A percentile compares a stretch with the other conserved stretches of the same genome.
These are phyloP conservation scores for Aegotheles bennettii DNA, from an alignment of 2,113 vertebrate species.

Conservation along the genomic window DNA sequence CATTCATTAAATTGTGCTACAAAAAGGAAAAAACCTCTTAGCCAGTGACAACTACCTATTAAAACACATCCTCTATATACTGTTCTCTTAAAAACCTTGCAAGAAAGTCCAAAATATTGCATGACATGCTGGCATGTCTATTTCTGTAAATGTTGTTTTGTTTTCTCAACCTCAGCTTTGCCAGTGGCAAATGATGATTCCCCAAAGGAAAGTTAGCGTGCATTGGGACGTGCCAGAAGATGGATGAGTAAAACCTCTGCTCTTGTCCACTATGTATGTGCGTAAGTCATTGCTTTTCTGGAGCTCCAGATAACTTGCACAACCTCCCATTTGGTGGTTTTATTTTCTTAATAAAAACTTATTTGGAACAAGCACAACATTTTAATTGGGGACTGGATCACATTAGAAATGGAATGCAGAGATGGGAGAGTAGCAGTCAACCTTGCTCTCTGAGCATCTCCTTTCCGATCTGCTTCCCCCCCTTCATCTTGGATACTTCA, in stretches of 20 bases:
- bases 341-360: conserved; percentile 23
- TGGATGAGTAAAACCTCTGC: background rate
- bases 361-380: background rate
- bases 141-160: background rate
- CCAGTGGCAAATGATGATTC: background rate
- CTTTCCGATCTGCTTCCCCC: background rate
- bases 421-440: background rate
- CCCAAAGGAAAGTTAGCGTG: background rate
- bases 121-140: background rate
- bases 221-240: background rate
- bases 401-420: background rate
- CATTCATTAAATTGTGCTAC: background rate
- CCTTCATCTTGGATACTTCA: background rate
- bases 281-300: conserved; percentile 1
- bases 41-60: background rate
- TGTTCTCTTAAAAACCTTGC: background rate
- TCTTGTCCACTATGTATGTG: background rate
- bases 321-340: background rate
- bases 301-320: conserved; percentile 30
- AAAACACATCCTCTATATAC: background rate
- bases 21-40: background rate
- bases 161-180: background rate
- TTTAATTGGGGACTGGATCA: background rate
- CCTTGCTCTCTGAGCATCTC: background rate
- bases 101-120: background rate